phyloP scores from a whole-genome alignment of 2,888 invertebrate genomes.

The Papilio protenor region DNA sequence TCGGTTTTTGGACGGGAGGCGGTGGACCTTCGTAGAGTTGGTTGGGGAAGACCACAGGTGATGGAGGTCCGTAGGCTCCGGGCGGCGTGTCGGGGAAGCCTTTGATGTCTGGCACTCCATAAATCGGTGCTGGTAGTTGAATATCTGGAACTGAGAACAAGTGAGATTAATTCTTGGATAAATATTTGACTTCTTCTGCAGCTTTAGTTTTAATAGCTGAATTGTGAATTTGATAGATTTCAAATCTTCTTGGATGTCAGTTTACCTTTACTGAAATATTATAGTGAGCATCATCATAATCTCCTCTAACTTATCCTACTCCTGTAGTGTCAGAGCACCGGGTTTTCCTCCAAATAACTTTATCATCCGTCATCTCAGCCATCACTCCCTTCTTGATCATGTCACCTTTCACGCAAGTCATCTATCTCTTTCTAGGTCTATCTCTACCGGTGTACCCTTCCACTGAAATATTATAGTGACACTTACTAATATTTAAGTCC shows the following conservation, averaged over 20 bases:
- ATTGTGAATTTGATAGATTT: no score
- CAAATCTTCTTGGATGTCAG: background rate
- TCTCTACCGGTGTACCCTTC: no score
- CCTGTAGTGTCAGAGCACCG: no score
- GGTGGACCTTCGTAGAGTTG: constrained; percentile 81
- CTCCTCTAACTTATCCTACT: no score
- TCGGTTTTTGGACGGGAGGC: constrained; percentile 73
- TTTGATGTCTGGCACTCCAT: constrained; percentile 83
- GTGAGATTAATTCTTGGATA: background rate
- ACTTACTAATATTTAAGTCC: constrained; percentile 65
- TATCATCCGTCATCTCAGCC: no score
- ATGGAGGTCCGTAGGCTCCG: constrained; percentile 80
- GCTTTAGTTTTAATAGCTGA: no score
- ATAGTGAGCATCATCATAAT: background rate
- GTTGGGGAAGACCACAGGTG: constrained; percentile 72
- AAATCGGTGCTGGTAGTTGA: constrained; percentile 82
- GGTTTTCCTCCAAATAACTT: no score
- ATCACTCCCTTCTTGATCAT: no score
- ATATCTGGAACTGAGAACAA: constrained; percentile 69
- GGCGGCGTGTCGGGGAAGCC: constrained; percentile 66
- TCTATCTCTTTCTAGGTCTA: no score
- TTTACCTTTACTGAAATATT: background rate
- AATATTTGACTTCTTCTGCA: no score
- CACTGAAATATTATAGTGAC: background rate
- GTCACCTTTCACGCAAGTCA: no score